Conservation (phyloP, 1,140 invertebrate species). For the Nebria ingens region DNA sequence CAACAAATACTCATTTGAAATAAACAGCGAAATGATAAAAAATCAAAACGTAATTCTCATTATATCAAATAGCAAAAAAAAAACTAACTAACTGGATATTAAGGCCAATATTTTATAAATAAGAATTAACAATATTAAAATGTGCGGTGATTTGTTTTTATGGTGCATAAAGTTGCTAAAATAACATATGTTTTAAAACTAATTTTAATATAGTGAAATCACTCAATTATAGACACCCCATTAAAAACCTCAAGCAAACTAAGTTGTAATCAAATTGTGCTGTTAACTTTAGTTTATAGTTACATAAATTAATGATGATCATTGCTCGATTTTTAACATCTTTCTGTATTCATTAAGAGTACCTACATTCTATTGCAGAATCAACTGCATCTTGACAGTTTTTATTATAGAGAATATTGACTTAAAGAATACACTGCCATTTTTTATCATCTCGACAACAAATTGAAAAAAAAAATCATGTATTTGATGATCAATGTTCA, state of each 20-base stretch:
- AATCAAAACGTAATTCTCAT: slow-evolving; percentile 1
- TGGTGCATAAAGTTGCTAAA: neutral
- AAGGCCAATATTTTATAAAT: neutral
- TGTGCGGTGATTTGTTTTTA: neutral
- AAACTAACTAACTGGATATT: neutral
- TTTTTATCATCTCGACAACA: slow-evolving; percentile 7
- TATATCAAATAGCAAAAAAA: neutral
- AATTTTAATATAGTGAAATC: too few species aligned
- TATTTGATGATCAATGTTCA: neutral
- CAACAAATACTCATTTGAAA: neutral
- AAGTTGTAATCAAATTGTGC: too few species aligned
- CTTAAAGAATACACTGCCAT: slow-evolving; percentile 2
- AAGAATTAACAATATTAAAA: neutral
- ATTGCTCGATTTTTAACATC: too few species aligned
- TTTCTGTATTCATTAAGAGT: too few species aligned
- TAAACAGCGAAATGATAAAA: slow-evolving; percentile 7
- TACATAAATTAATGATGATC: too few species aligned
- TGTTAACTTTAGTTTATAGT: too few species aligned
- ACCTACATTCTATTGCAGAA: neutral
- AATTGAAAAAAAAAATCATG: neutral
- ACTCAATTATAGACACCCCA: too few species aligned
- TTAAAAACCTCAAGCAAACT: too few species aligned
- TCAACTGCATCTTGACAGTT: neutral
- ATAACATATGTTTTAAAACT: too few species aligned
- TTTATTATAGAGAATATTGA: slow-evolving; percentile 8